phyloP scores from a whole-genome alignment of 2,888 invertebrate genomes.

The Latheticus oryzae region DNA sequence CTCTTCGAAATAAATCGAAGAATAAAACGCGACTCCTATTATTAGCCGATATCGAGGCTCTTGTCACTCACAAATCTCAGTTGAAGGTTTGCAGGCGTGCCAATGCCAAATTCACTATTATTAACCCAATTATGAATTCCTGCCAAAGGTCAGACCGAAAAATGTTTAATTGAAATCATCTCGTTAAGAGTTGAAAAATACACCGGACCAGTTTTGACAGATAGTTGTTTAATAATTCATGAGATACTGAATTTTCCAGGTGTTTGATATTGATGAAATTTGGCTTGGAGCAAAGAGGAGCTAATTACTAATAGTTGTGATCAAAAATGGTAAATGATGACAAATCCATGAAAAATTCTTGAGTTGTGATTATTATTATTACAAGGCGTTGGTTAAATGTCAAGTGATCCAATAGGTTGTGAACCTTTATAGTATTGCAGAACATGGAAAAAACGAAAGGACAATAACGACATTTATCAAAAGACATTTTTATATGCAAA shows the following conservation, averaged over 20 bases:
- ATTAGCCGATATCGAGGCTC: constrained; percentile 20
- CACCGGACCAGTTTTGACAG: constrained; percentile 23
- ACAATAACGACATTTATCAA: no score
- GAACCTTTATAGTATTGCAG: no score
- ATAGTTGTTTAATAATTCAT: constrained; percentile 21
- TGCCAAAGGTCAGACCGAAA: constrained; percentile 16
- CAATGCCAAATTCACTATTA: constrained; percentile 25
- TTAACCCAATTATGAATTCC: constrained; percentile 21
- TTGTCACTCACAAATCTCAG: constrained; percentile 29
- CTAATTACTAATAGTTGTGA: constrained; percentile 19
- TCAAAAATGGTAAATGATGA: no score
- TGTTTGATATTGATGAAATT: constrained; percentile 15
- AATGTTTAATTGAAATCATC: constrained; percentile 15
- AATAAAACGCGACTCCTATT: constrained; percentile 12
- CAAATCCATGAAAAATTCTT: no score
- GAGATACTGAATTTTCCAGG: constrained; percentile 31
- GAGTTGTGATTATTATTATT: no score
- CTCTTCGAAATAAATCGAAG: constrained; percentile 28
- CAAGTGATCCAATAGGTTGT: no score
- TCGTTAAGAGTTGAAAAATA: constrained; percentile 11
- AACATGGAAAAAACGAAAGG: no score
- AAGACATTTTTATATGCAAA: constrained; percentile 24
- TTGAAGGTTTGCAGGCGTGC: constrained; percentile 26
- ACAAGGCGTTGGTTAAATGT: no score
- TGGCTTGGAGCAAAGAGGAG: constrained; percentile 17